Evolutionary conservation across 37 sponge, comb jelly and placozoan genomes (phyloP).

Genomic region (Dysidea cf. avara): DNA sequence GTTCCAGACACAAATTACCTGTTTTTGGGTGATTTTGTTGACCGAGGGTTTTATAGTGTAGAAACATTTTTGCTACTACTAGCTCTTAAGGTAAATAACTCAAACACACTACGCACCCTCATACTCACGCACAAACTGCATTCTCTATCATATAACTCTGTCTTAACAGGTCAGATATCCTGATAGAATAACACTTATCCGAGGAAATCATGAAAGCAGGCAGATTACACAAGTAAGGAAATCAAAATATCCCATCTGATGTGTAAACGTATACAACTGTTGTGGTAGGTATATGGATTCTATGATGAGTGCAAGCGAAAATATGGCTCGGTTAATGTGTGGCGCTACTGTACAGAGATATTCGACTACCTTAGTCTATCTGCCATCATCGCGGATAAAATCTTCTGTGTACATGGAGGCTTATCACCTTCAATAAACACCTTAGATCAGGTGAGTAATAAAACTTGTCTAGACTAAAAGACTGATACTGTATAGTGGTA

Average conservation of each 20-base stretch:
- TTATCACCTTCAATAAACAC: conserved; percentile 95
- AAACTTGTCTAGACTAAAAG: too few species aligned
- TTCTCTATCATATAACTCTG: conserved; percentile 10
- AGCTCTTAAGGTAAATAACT: conserved; percentile 92
- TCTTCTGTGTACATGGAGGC: conserved; percentile 99
- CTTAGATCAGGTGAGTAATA: conserved; percentile 90
- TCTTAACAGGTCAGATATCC: conserved; percentile 83
- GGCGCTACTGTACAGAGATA: conserved; percentile 99
- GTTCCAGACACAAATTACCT: conserved; percentile 99
- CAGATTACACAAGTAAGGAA: conserved; percentile 92
- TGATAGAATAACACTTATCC: conserved; percentile 91
- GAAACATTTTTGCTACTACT: conserved; percentile 98
- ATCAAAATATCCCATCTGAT: not conserved
- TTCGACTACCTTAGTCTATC: conserved; percentile 99
- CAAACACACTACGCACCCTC: too few species aligned
- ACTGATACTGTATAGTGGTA: too few species aligned
- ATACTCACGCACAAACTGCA: too few species aligned
- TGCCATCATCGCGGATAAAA: conserved; percentile 97
- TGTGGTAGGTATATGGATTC: conserved; percentile 93
- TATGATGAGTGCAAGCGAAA: conserved; percentile 99
- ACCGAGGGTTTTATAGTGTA: conserved; percentile 98
- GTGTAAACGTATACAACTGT: too few species aligned
- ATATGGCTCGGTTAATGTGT: conserved; percentile 98
- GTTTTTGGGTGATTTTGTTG: conserved; percentile 99
- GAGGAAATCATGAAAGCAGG: conserved; percentile 97